A percentile compares a stretch with the other conserved stretches of the same genome.
Evolutionary conservation across 2,797 vertebrate species (phyloP).

Genomic region (Coregonus sp.): DNA sequence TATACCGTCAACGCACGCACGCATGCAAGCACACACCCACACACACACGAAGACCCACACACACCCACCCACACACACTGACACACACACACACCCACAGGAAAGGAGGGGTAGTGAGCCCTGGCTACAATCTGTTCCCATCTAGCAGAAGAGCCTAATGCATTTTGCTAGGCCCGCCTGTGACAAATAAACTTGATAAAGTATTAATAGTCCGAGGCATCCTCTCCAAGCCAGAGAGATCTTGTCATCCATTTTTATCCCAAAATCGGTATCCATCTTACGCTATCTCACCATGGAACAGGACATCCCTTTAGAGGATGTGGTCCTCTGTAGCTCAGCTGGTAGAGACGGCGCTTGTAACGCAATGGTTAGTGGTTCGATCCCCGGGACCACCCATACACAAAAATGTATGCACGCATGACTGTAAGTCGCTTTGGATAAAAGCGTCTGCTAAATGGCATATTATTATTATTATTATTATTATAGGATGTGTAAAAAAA

Average conservation of each 20-base stretch:
- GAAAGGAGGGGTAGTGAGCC: not conserved
- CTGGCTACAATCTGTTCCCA: not conserved
- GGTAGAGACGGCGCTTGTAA: too few relatives aligned
- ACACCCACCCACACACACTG: not conserved
- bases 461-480: too few relatives aligned
- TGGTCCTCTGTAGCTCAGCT: too few relatives aligned
- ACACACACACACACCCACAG: conserved; percentile 10
- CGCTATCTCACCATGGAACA: not conserved
- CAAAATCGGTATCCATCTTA: not conserved
- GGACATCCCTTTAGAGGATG: not conserved
- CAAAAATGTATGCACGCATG: too few relatives aligned
- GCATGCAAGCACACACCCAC: too few relatives aligned
- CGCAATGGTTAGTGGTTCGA: too few relatives aligned
- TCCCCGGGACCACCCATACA: too few relatives aligned
- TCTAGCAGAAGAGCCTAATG: not conserved
- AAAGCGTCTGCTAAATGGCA: too few relatives aligned
- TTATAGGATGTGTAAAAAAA: not conserved
- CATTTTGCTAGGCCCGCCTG: not conserved
- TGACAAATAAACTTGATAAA: not conserved
- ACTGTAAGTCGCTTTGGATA: too few relatives aligned
- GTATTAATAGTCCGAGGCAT: not conserved
- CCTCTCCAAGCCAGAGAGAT: not conserved
- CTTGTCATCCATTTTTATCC: not conserved
- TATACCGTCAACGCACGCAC: too few relatives aligned
- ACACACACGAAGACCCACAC: too few relatives aligned